Evolutionary conservation across 2,888 invertebrate species (phyloP).

Genomic region (Itoplectis maculator): DNA sequence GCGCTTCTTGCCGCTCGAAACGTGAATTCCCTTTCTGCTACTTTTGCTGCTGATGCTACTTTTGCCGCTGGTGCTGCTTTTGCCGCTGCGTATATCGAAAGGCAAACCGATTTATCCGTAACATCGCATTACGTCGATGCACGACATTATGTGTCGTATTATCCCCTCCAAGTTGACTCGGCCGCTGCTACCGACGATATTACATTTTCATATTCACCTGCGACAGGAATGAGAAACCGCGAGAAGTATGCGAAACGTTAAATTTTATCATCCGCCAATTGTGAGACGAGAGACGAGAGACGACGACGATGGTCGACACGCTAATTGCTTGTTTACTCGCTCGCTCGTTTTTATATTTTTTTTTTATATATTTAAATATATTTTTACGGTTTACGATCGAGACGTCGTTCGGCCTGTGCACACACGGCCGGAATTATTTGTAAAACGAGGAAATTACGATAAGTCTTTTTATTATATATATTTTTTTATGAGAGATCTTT

Average conservation of each 20-base stretch:
- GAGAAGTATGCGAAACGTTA: constrained; percentile 41
- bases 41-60: constrained; percentile 24
- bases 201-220: constrained; percentile 48
- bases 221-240: constrained; percentile 47
- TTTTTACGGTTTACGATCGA: constrained; percentile 27
- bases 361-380: not conserved
- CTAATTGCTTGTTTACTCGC: constrained; percentile 49
- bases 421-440: constrained; percentile 12
- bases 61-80: constrained; percentile 33
- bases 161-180: not conserved
- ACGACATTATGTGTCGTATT: constrained; percentile 40
- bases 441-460: constrained; percentile 33
- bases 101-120: constrained; percentile 54
- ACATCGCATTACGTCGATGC: constrained; percentile 39
- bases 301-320: not conserved
- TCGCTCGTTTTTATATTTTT: no score
- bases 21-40: constrained; percentile 11
- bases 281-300: constrained; percentile 4
- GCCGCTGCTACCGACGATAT: not conserved
- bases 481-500: no score
- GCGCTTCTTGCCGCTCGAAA: constrained; percentile 44
- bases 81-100: not conserved
- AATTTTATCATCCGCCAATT: constrained; percentile 42
- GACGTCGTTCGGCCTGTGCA: constrained; percentile 14
- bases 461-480: constrained; percentile 1